These are phyloP conservation scores for Perodicticus potto DNA, from an alignment of 2,797 vertebrate genomes.

Conservation along the genomic window DNA sequence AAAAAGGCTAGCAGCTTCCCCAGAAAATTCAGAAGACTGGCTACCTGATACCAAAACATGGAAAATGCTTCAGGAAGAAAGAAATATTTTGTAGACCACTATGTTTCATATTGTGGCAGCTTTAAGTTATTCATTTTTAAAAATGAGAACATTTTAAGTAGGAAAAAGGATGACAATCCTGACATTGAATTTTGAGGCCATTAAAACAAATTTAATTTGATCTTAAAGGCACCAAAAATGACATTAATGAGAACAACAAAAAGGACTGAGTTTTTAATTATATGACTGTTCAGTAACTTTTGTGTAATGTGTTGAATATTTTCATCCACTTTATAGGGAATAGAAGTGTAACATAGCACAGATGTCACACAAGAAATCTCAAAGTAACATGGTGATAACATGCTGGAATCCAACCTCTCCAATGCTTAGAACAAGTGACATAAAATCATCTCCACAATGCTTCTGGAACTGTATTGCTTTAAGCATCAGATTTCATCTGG, in stretches of 20 bases:
- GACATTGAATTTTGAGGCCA: not conserved
- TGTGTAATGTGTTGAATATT: not conserved
- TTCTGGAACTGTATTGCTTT: not conserved
- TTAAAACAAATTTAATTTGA: slow-evolving; percentile 48
- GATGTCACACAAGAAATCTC: not conserved
- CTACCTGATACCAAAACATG: not conserved
- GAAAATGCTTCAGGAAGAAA: not conserved
- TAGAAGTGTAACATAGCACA: not conserved
- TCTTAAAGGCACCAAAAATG: not conserved
- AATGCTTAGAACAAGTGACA: not conserved
- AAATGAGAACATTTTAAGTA: slow-evolving; percentile 28
- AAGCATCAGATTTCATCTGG: not conserved
- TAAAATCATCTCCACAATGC: not conserved
- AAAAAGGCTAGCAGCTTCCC: not conserved
- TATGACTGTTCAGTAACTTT: not conserved
- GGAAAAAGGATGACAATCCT: not conserved
- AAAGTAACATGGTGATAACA: not conserved
- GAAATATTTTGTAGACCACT: not conserved
- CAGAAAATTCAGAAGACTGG: not conserved
- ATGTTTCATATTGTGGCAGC: not conserved
- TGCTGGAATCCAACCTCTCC: not conserved
- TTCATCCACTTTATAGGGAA: not conserved
- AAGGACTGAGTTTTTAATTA: not conserved
- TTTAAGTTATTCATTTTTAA: not conserved
- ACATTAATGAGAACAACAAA: not conserved